A percentile compares a stretch with the other conserved stretches of the same genome.
Evolutionary conservation across 2,888 invertebrate genomes (phyloP).

Genomic region (Orthosia cruda): DNA sequence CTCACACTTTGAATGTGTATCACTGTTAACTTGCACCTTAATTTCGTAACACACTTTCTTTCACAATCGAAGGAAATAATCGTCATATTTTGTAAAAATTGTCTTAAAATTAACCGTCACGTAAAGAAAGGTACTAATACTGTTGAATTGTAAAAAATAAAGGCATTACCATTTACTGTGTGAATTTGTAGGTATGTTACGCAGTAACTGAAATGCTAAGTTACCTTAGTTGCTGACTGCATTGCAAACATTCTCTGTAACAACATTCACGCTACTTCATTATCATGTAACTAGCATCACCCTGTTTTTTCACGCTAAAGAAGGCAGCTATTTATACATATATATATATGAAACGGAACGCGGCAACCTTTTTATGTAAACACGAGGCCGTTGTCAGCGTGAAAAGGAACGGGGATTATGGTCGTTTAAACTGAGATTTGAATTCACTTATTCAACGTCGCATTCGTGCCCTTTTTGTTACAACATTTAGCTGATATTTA

Average conservation of each 20-base stretch:
- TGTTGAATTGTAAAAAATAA: too few species aligned
- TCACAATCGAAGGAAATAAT: too few species aligned
- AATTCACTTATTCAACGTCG: slow-evolving; percentile 42
- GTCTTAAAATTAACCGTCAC: too few species aligned
- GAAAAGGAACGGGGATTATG: slow-evolving; percentile 38
- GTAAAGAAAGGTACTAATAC: too few species aligned
- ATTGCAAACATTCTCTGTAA: not conserved
- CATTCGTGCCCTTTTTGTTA: slow-evolving; percentile 19
- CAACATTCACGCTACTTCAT: slow-evolving; percentile 25
- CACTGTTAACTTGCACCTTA: too few species aligned
- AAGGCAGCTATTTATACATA: slow-evolving; percentile 19
- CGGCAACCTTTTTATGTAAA: slow-evolving; percentile 42
- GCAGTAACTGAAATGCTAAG: not conserved
- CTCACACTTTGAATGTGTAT: too few species aligned
- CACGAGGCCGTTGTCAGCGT: slow-evolving; percentile 28
- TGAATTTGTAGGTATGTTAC: too few species aligned
- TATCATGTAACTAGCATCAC: slow-evolving; percentile 41
- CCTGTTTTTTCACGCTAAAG: slow-evolving; percentile 27
- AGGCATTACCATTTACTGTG: too few species aligned
- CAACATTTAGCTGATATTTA: slow-evolving; percentile 7
- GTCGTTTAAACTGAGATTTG: slow-evolving; percentile 34
- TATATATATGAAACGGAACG: slow-evolving; percentile 37
- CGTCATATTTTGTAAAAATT: too few species aligned
- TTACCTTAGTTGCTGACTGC: not conserved
- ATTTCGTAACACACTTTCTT: too few species aligned